A percentile compares a stretch with the other conserved stretches of the same genome.
Evolutionary conservation across 2,888 invertebrate genomes (phyloP).

Genomic region (Ypsolopha scabrella): DNA sequence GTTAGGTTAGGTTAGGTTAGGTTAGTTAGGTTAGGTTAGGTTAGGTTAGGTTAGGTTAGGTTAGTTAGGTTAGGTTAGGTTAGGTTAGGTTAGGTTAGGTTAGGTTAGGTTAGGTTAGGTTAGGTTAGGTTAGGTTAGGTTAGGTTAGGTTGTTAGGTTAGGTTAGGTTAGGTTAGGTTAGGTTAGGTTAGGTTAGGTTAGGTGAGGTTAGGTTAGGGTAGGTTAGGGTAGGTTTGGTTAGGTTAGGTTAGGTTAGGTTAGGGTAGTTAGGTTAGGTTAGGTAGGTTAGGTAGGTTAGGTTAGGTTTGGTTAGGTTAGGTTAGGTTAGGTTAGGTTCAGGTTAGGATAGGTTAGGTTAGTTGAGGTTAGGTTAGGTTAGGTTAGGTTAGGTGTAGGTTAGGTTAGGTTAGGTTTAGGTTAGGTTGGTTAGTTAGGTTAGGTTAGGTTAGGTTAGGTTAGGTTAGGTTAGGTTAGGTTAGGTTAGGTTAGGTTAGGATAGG

Average conservation of each 20-base stretch:
- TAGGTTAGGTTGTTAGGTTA: neutral
- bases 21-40: neutral
- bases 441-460: neutral
- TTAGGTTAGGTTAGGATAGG: neutral
- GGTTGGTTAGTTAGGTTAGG: neutral
- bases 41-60: constrained; percentile 1
- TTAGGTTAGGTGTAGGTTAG: neutral
- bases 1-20: constrained; percentile 1
- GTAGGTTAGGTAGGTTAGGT: neutral
- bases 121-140: constrained; percentile 1
- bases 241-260: constrained; percentile 1
- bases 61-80: neutral
- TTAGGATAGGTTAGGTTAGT: neutral
- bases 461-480: neutral
- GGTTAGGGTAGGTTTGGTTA: neutral
- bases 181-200: neutral
- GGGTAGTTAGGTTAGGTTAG: constrained; percentile 1
- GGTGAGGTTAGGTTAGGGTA: too few species aligned
- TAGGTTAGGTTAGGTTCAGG: constrained; percentile 1
- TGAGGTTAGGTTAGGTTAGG: neutral
- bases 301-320: constrained; percentile 1
- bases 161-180: neutral
- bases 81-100: constrained; percentile 1
- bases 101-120: neutral
- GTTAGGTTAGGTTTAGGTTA: neutral